Percentiles rank a stretch among this genome's conserved stretches.
These are phyloP conservation scores for Drosophila willistoni DNA, from an alignment of 1,140 invertebrate species.

Conservation along the genomic window DNA sequence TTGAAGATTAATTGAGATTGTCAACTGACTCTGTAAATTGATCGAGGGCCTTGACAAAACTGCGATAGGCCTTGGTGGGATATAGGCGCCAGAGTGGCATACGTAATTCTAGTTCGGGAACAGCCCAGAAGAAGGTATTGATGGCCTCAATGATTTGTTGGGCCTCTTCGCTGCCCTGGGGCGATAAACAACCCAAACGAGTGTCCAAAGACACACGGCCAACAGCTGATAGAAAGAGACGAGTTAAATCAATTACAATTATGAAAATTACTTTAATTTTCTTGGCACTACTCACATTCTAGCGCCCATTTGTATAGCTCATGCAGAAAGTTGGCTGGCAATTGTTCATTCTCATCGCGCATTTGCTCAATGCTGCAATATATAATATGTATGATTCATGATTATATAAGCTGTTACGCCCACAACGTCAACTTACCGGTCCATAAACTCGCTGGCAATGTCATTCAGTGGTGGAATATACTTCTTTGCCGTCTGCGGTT, in stretches of 20 bases:
- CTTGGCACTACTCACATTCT: slow-evolving; percentile 88
- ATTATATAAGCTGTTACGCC: slow-evolving; percentile 25
- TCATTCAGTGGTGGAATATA: slow-evolving; percentile 89
- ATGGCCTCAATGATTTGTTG: slow-evolving; percentile 90
- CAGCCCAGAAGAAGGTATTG: slow-evolving; percentile 91
- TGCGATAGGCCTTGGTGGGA: slow-evolving; percentile 89
- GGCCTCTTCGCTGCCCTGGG: slow-evolving; percentile 86
- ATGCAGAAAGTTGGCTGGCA: slow-evolving; percentile 90
- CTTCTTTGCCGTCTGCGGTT: slow-evolving; percentile 89
- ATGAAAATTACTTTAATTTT: not conserved
- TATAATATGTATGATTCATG: slow-evolving; percentile 1
- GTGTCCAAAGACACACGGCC: slow-evolving; percentile 91
- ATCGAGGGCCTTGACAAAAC: slow-evolving; percentile 89
- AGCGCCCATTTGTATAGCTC: slow-evolving; percentile 95
- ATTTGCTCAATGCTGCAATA: slow-evolving; percentile 87
- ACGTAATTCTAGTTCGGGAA: slow-evolving; percentile 90
- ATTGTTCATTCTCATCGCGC: slow-evolving; percentile 87
- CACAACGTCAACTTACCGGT: slow-evolving; percentile 84
- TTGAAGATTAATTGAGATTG: not conserved
- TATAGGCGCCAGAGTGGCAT: slow-evolving; percentile 92
- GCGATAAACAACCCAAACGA: slow-evolving; percentile 89
- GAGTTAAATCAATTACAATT: slow-evolving; percentile 9
- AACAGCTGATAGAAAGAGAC: slow-evolving; percentile 86
- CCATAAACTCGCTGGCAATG: slow-evolving; percentile 89
- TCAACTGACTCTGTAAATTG: slow-evolving; percentile 87